Evolutionary conservation across 2,888 invertebrate species (phyloP), one percentile per base, ranked within the genome.

Genomic region (Eurois occulta): DNA sequence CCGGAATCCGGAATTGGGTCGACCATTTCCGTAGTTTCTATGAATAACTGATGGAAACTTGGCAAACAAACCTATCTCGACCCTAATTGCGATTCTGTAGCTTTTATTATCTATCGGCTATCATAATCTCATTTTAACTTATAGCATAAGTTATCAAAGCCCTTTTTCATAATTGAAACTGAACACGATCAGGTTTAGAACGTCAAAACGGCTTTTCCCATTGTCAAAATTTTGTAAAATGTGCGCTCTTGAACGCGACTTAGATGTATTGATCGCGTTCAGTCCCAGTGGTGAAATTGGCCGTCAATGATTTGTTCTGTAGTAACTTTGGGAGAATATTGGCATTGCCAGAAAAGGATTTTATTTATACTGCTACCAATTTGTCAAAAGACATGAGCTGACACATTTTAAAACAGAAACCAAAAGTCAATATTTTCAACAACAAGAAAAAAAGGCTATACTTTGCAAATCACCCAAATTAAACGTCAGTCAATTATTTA

Each of bases 401-500:
- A n/a, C 21, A 55, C 1, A 41, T 74, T 66, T 78, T 35, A 35
- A 28, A 74, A 16, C 2, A 24, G 2, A 66, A 35, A 79, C 28
- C 28, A 69, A 8, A 28, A 28, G 3, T 18, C 21, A 8, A 32
- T 41, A 48, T 41, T n/a, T 5, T 2, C 18, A 43, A 10, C 8
- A 13, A 7, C 6, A 16, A 76, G 11, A 64, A 58, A 72, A 32
- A 48, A 55, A 48, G 10, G 52, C 11, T 48, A 35, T 16, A 32
- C 41, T 46, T 48, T 4, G 21, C 24, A 73, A 64, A 66, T 68
- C 38, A 32, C 46, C 16, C 55, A 48, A 75, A 66, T 46, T 68
- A 55, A n/a, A 70, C 18, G 16, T 69, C 75, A 38, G 46, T 67
- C 7, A 64, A 60, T 55, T 62, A 62, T 60, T 28, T 46, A n/a